These are phyloP conservation scores for Micrastur ruficollis DNA, from an alignment of 2,797 vertebrate genomes.

Conservation along the genomic window DNA sequence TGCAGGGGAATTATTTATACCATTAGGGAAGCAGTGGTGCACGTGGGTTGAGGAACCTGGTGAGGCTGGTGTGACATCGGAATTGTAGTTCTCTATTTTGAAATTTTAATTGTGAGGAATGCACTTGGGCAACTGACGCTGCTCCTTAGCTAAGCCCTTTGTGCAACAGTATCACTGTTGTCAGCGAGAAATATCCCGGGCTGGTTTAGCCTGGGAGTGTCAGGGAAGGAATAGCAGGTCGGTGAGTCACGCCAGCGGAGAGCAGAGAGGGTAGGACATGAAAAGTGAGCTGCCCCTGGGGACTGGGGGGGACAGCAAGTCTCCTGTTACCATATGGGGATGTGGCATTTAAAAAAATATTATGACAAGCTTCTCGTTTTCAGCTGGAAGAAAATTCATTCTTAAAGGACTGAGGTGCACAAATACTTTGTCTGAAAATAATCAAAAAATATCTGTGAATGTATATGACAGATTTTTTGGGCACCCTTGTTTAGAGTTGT, in stretches of 20 bases:
- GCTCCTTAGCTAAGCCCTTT: not conserved
- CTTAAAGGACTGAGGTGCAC: not conserved
- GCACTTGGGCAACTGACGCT: not conserved
- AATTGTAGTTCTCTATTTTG: not conserved
- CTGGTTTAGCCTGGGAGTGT: not conserved
- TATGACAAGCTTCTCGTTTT: not conserved
- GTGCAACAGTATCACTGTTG: conserved; percentile 32
- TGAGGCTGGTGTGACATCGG: not conserved
- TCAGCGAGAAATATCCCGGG: fast-evolving
- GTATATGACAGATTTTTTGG: not conserved
- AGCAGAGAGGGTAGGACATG: fast-evolving
- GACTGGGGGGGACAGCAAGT: fast-evolving
- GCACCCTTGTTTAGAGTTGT: not conserved
- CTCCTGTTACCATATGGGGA: fast-evolving
- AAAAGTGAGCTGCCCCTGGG: not conserved
- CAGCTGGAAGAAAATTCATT: not conserved
- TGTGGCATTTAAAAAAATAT: not conserved
- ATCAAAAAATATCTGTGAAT: not conserved
- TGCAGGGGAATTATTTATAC: not conserved
- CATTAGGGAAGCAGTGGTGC: fast-evolving
- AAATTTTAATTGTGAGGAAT: not conserved
- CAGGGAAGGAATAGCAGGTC: not conserved
- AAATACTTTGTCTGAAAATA: not conserved
- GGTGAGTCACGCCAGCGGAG: not conserved
- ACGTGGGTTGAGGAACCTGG: not conserved